A percentile compares a stretch with the other conserved stretches of the same genome.
phyloP scores from a whole-genome alignment of 2,888 invertebrate genomes.

The Cosmia pyralina region DNA sequence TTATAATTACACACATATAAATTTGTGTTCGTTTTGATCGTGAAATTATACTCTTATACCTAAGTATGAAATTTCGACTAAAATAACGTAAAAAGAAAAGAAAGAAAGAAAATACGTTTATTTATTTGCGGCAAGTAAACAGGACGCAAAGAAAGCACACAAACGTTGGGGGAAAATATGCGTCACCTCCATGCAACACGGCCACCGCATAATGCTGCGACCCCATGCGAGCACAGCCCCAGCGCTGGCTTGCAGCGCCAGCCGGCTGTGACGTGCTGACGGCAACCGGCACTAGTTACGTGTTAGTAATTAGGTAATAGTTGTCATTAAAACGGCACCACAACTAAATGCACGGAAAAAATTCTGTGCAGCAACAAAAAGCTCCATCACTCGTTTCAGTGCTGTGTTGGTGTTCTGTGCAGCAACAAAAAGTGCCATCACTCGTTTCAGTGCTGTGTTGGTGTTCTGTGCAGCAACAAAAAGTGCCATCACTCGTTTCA shows the following conservation, averaged over 20 bases:
- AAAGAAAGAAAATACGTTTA: too few species aligned
- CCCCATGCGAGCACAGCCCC: too few species aligned
- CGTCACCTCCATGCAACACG: too few species aligned
- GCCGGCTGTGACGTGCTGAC: too few species aligned
- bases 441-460: not conserved
- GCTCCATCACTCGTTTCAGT: not conserved
- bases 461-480: not conserved
- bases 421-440: not conserved
- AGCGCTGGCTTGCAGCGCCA: too few species aligned
- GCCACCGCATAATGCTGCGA: too few species aligned
- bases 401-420: not conserved
- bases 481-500: not conserved
- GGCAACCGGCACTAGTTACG: too few species aligned
- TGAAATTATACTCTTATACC: not conserved
- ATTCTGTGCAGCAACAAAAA: not conserved
- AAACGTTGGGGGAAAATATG: too few species aligned
- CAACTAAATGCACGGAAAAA: not conserved
- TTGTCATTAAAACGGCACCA: too few species aligned
- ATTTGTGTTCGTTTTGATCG: slow-evolving; percentile 11
- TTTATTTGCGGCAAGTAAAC: too few species aligned
- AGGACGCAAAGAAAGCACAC: too few species aligned
- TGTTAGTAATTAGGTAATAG: too few species aligned
- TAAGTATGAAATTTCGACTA: not conserved
- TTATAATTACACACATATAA: slow-evolving; percentile 38
- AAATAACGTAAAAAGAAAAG: not conserved